Conservation (phyloP, 2,888 invertebrate species). For the Auanema freiburgensis region DNA sequence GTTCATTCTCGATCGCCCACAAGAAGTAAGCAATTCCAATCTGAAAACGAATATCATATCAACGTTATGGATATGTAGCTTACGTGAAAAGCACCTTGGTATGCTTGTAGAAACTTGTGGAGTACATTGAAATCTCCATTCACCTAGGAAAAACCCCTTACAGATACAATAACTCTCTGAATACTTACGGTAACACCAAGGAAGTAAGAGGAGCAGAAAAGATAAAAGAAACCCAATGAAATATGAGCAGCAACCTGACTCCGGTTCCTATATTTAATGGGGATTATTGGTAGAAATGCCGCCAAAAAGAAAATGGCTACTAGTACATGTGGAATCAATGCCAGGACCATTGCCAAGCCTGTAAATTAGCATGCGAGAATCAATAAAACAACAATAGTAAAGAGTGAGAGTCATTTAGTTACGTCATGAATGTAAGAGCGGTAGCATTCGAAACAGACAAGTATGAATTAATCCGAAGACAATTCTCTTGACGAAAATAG, state of each 20-base stretch:
- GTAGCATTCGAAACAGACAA: too few species aligned
- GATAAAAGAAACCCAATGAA: conserved; percentile 31
- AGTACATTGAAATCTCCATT: conserved; percentile 42
- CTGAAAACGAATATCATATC: conserved; percentile 19
- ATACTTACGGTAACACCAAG: conserved; percentile 20
- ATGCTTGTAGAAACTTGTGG: conserved; percentile 50
- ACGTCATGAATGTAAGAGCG: too few species aligned
- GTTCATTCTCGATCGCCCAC: conserved; percentile 24
- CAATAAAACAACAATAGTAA: too few species aligned
- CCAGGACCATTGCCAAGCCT: conserved; percentile 1
- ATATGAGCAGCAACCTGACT: conserved; percentile 40
- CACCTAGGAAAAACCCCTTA: conserved; percentile 27
- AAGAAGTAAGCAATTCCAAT: conserved; percentile 40
- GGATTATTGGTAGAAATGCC: conserved; percentile 30
- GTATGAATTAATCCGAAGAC: too few species aligned
- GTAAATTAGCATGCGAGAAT: too few species aligned
- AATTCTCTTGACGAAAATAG: too few species aligned
- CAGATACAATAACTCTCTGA: not conserved
- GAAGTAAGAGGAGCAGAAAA: conserved; percentile 27
- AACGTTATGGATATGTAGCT: not conserved
- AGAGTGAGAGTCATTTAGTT: too few species aligned
- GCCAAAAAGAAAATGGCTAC: conserved; percentile 31
- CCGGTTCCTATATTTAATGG: conserved; percentile 17
- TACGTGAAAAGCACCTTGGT: conserved; percentile 50
- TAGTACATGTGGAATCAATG: conserved; percentile 25